Conservation (phyloP, 2,888 invertebrate species). For the Sarcophaga carnaria region DNA sequence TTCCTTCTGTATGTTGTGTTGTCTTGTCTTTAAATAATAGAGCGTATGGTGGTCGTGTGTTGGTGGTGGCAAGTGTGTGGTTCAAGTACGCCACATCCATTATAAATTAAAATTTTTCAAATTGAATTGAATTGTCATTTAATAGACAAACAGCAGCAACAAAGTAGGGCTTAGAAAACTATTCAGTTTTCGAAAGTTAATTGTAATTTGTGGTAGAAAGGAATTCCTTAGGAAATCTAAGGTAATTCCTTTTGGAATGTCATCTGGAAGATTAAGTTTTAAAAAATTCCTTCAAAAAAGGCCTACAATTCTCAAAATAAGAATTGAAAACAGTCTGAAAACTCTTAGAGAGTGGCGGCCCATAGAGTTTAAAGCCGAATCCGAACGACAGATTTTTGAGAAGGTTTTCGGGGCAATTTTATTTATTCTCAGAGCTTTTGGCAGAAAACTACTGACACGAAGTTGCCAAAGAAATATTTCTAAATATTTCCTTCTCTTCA, state of each 20-base stretch:
- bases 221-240: not conserved
- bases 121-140: conserved; percentile 62
- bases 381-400: too few relatives aligned
- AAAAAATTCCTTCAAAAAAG: too few relatives aligned
- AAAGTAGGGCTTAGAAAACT: not conserved
- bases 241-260: not conserved
- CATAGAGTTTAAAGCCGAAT: too few relatives aligned
- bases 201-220: conserved; percentile 13
- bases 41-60: conserved; percentile 8
- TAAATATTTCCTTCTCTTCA: too few relatives aligned
- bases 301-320: too few relatives aligned
- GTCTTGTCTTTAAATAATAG: conserved; percentile 20
- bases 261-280: too few relatives aligned
- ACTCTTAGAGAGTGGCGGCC: too few relatives aligned
- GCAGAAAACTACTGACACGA: too few relatives aligned
- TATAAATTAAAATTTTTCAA: conserved; percentile 65
- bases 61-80: conserved; percentile 59
- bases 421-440: too few relatives aligned
- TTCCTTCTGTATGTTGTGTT: conserved; percentile 1
- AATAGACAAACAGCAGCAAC: conserved; percentile 36
- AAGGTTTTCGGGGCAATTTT: too few relatives aligned
- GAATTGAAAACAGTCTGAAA: too few relatives aligned
- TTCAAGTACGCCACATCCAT: conserved; percentile 59
- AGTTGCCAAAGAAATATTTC: too few relatives aligned
- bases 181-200: conserved; percentile 18